Percentiles rank a stretch among this genome's conserved stretches.
These are phyloP conservation scores for Siderastrea radians DNA, from an alignment of 92 coral and sea anemone genomes.

Conservation along the genomic window DNA sequence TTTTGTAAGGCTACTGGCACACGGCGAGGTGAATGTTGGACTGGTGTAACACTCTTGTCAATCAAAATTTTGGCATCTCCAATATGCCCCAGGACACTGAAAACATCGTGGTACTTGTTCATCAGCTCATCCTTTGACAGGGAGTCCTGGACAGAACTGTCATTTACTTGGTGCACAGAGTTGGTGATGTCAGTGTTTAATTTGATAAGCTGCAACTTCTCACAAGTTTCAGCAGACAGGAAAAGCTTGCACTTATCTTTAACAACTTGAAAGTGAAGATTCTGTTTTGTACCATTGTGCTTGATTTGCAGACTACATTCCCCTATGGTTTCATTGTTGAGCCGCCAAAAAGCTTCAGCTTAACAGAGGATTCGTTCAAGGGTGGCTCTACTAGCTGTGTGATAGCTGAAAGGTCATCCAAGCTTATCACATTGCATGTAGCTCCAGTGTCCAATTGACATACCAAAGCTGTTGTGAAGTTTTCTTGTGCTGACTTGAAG, in stretches of 20 bases:
- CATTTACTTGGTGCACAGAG: slow-evolving; percentile 30
- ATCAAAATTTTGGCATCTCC: slow-evolving; percentile 27
- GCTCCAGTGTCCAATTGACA: slow-evolving; percentile 40
- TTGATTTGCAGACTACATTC: slow-evolving; percentile 23
- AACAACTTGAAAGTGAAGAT: too few species aligned
- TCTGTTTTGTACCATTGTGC: slow-evolving; percentile 7
- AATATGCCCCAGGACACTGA: slow-evolving; percentile 56
- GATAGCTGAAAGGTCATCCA: slow-evolving; percentile 15
- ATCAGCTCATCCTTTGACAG: not conserved
- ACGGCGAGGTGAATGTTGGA: slow-evolving; percentile 54
- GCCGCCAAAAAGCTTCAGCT: slow-evolving; percentile 57
- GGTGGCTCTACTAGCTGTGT: not conserved
- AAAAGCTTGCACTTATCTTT: slow-evolving; percentile 32
- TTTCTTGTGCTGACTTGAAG: slow-evolving; percentile 21
- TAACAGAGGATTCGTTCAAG: slow-evolving; percentile 1
- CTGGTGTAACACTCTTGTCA: slow-evolving; percentile 8
- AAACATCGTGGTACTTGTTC: slow-evolving; percentile 52
- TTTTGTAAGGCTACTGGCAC: slow-evolving; percentile 32
- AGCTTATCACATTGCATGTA: slow-evolving; percentile 21
- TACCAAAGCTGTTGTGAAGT: slow-evolving; percentile 22
- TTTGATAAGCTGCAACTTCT: slow-evolving; percentile 45
- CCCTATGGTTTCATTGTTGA: not conserved
- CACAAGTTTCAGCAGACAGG: slow-evolving; percentile 66
- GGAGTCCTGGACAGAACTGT: too few species aligned
- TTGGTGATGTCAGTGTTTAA: not conserved